Evolutionary conservation across 1,140 invertebrate genomes (phyloP).

Genomic region (Drosophila orosa): DNA sequence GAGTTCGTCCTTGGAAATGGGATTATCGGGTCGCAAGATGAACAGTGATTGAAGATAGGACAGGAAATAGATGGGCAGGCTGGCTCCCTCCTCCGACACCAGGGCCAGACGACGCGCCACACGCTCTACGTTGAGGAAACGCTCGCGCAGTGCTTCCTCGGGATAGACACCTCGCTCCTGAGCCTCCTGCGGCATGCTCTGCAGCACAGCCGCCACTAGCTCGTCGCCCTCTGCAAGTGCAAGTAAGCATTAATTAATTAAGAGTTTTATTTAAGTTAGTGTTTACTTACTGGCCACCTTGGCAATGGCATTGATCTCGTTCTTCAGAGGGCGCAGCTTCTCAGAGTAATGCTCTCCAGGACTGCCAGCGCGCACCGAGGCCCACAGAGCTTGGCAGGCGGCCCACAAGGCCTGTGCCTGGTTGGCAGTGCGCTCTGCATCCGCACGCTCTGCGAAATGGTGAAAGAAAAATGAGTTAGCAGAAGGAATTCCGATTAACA

Average conservation of each 20-base stretch:
- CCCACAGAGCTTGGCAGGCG: constrained; percentile 93
- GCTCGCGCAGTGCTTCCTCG: constrained; percentile 92
- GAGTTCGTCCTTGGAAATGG: constrained; percentile 89
- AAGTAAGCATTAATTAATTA: neutral
- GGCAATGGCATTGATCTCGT: constrained; percentile 89
- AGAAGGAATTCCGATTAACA: neutral
- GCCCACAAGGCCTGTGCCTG: constrained; percentile 96
- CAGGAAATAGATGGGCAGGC: constrained; percentile 92
- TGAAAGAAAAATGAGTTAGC: neutral
- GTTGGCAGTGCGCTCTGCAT: constrained; percentile 91
- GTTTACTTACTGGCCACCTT: constrained; percentile 87
- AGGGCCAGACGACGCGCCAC: constrained; percentile 91
- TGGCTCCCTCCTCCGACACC: constrained; percentile 92
- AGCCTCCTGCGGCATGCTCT: constrained; percentile 91
- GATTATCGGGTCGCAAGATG: constrained; percentile 87
- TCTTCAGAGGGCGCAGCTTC: constrained; percentile 90
- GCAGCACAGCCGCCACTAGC: constrained; percentile 89
- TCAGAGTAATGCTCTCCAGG: constrained; percentile 85
- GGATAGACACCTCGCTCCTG: constrained; percentile 92
- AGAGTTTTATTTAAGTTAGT: constrained; percentile 27
- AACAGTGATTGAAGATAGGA: constrained; percentile 94
- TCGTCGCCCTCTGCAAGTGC: constrained; percentile 86
- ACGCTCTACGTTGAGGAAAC: constrained; percentile 92
- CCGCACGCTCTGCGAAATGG: constrained; percentile 88
- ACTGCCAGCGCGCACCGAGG: constrained; percentile 88